A percentile compares a stretch with the other conserved stretches of the same genome.
phyloP scores from a whole-genome alignment of 2,113 vertebrate genomes.

The Siniperca knerii region DNA sequence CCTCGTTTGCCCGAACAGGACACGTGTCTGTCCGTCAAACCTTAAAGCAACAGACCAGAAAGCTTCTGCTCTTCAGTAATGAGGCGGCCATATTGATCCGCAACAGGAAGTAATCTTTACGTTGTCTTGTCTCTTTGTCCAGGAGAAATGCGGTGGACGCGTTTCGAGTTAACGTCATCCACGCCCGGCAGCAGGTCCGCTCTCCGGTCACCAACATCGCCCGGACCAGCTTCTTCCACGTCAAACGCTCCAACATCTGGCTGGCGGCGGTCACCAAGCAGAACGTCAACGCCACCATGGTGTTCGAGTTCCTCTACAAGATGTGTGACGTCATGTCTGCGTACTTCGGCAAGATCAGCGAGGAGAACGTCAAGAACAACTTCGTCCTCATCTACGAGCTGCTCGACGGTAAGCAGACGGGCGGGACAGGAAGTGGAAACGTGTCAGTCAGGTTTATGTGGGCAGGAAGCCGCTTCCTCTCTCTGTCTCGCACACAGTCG shows the following conservation, averaged over 20 bases:
- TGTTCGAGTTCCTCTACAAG: constrained; percentile 97
- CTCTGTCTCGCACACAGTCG: too few relatives aligned
- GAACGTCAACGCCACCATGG: constrained; percentile 95
- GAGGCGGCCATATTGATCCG: too few relatives aligned
- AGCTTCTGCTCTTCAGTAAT: too few relatives aligned
- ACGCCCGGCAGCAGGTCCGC: constrained; percentile 94
- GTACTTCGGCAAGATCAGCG: constrained; percentile 96
- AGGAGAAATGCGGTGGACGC: constrained; percentile 95
- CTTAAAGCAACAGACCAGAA: too few relatives aligned
- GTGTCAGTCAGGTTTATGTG: background rate
- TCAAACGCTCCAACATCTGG: constrained; percentile 96
- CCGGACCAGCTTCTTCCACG: constrained; percentile 95
- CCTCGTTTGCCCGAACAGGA: too few relatives aligned
- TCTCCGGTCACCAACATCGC: constrained; percentile 96
- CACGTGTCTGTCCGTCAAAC: too few relatives aligned
- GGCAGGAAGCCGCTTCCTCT: too few relatives aligned
- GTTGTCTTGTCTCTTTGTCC: background rate
- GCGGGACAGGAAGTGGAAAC: background rate
- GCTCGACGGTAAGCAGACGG: constrained; percentile 86
- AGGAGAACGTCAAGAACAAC: constrained; percentile 98
- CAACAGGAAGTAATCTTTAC: background rate
- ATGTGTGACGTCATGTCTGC: constrained; percentile 97
- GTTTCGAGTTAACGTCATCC: constrained; percentile 95
- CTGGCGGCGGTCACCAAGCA: constrained; percentile 95
- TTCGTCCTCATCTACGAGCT: constrained; percentile 96